These are phyloP conservation scores for Abscondita cerata DNA, from an alignment of 2,888 invertebrate species.

Conservation along the genomic window DNA sequence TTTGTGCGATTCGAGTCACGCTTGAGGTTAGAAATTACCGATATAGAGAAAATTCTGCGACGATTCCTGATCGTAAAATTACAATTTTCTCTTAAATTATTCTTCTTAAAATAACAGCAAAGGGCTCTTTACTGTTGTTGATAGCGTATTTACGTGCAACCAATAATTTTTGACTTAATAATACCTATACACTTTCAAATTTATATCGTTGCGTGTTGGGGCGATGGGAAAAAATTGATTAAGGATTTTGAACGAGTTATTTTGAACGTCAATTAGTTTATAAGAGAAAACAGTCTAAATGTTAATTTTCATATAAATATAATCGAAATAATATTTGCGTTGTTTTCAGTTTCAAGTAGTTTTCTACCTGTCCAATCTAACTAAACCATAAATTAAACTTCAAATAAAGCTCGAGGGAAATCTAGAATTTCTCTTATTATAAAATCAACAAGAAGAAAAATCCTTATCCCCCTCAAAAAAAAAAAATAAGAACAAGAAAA, in stretches of 20 bases:
- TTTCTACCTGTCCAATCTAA: conserved; percentile 10
- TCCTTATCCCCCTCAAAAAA: neutral
- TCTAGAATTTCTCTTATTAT: conserved; percentile 1
- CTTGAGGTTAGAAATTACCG: conserved; percentile 5
- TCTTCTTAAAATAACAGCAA: conserved; percentile 4
- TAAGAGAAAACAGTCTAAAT: conserved; percentile 3
- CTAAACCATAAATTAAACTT: conserved; percentile 17
- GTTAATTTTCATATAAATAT: conserved; percentile 13
- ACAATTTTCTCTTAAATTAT: conserved; percentile 12
- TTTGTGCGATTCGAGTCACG: conserved; percentile 9
- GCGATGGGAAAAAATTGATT: neutral
- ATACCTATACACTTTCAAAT: conserved; percentile 10
- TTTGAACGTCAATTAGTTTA: conserved; percentile 3
- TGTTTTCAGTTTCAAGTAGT: conserved; percentile 4
- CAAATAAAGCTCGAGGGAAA: conserved; percentile 13
- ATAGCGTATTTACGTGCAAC: conserved; percentile 14
- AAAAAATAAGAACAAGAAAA: conserved; percentile 11
- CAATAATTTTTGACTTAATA: conserved; percentile 14
- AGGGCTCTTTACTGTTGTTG: neutral
- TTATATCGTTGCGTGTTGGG: conserved; percentile 5
- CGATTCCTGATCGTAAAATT: conserved; percentile 12
- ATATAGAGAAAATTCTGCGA: conserved; percentile 9
- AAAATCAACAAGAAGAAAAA: conserved; percentile 18
- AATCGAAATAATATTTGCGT: conserved; percentile 14
- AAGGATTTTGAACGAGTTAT: conserved; percentile 3